These are phyloP conservation scores for Scolopax mira DNA, from an alignment of 2,113 vertebrate species.

Conservation along the genomic window DNA sequence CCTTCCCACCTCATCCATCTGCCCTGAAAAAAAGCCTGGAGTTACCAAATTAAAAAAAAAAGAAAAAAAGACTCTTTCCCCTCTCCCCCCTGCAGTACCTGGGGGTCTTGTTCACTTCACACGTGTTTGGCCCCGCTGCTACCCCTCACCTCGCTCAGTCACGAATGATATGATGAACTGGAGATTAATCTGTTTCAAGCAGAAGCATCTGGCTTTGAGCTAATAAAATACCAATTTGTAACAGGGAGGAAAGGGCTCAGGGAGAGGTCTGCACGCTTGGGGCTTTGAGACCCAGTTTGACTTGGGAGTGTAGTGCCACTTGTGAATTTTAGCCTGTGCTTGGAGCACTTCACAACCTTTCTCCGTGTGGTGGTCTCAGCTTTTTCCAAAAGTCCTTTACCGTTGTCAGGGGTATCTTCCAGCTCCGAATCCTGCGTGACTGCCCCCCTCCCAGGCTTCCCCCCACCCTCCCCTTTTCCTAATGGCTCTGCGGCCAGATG, in stretches of 20 bases:
- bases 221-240: constrained; percentile 69
- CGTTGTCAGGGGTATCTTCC: neutral
- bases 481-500: constrained; percentile 35
- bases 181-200: constrained; percentile 66
- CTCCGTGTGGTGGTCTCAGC: neutral
- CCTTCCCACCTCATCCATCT: neutral
- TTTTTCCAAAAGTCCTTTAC: neutral
- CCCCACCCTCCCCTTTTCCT: neutral
- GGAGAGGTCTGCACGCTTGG: neutral
- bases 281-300: neutral
- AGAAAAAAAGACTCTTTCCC: neutral
- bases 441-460: neutral
- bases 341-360: neutral
- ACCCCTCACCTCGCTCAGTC: neutral
- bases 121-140: constrained; percentile 1
- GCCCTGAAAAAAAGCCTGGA: neutral
- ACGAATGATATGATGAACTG: constrained; percentile 41
- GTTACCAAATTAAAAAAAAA: neutral
- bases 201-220: constrained; percentile 68
- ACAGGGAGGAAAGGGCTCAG: constrained; percentile 34
- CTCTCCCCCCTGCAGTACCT: neutral
- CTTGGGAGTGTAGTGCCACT: neutral
- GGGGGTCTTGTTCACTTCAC: neutral
- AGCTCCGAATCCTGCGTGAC: neutral
- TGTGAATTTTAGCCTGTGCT: neutral